A percentile compares a stretch with the other conserved stretches of the same genome.
phyloP scores from a whole-genome alignment of 2,113 vertebrate species.

The Halcyon malimbica region DNA sequence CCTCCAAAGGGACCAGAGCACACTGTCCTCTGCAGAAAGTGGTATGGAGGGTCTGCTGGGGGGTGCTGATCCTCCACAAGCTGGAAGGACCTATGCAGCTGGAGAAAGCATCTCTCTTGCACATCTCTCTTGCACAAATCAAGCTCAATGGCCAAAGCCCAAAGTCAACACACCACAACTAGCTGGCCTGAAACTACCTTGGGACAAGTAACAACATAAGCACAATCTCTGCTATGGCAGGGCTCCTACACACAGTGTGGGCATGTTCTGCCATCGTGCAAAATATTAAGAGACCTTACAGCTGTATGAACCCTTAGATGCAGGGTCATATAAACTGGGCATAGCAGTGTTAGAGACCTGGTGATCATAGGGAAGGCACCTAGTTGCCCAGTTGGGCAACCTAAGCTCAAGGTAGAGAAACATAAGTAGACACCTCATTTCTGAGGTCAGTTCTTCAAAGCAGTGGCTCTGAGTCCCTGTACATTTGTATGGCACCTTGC shows the following conservation, averaged over 20 bases:
- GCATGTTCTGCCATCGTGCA: background rate
- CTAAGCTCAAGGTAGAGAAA: background rate
- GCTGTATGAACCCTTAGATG: background rate
- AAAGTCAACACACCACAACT: background rate
- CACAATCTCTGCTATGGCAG: background rate
- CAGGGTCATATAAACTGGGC: background rate
- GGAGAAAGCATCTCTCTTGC: background rate
- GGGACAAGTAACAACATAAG: background rate
- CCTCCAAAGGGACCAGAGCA: background rate
- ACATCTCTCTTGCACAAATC: background rate
- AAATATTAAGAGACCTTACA: background rate
- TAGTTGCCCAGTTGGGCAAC: background rate
- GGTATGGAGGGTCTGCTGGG: background rate
- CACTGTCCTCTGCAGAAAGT: background rate
- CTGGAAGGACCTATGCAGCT: background rate
- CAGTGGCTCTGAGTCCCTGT: background rate
- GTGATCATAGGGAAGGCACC: background rate
- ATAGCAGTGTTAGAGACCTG: background rate
- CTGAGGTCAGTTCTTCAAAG: background rate
- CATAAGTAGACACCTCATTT: background rate
- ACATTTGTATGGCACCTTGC: background rate
- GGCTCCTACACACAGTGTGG: accelerated
- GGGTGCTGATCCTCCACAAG: accelerated
- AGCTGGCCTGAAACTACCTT: background rate
- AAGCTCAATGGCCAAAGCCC: background rate